Base-by-base conservation (phyloP, 2,888 invertebrate genomes). In the Penaeus monodon region DNA sequence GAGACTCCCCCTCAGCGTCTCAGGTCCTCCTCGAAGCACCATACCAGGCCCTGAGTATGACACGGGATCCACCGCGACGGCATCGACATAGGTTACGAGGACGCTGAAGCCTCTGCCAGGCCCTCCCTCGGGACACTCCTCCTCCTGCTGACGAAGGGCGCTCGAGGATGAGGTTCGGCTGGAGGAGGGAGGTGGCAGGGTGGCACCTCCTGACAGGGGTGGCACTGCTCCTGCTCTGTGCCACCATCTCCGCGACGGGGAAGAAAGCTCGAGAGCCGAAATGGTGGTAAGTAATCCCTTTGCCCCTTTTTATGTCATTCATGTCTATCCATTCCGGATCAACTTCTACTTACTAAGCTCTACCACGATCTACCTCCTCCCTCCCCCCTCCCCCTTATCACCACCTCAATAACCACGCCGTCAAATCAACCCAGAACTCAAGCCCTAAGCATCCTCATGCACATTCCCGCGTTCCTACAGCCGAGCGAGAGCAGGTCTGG, bases 111-210 rank as follows among this genome's bases (percentile, higher is more conserved):
- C 12, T 44, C 29, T 12, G n/a, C 29, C 77, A 38, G 49, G 29
- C 44, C 66, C 49, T 24, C 77, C 49, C 65, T 27, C 49, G 29
- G 66, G 77, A 64, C 44, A 27, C 49, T 84, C 66, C 14, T 77
- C 68, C 76, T 76, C 77, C 65, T n/a, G 65, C 77, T 65, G 68
- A 66, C 44, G 68, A 27, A 33, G 44, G 77, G 65, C 49, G 74
- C 66, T 76, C 38, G 83, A 83, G 64, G 49, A 84, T 84, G 84
- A 84, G 66, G 73, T 66, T 84, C 29, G 49, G 84, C 77, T 76
- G 84, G 84, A 65, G 84, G 49, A 77, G 77, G 84, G 44, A 77
- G 57, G 65, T 70, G 77, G 68, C 65, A 49, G 68, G 44, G 24
- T 65, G 77, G 49, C 84, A 76, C 77, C 57, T 77, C 77, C 44